Evolutionary conservation across 2,888 invertebrate species (phyloP).

Genomic region (Synanthedon vespiformis): DNA sequence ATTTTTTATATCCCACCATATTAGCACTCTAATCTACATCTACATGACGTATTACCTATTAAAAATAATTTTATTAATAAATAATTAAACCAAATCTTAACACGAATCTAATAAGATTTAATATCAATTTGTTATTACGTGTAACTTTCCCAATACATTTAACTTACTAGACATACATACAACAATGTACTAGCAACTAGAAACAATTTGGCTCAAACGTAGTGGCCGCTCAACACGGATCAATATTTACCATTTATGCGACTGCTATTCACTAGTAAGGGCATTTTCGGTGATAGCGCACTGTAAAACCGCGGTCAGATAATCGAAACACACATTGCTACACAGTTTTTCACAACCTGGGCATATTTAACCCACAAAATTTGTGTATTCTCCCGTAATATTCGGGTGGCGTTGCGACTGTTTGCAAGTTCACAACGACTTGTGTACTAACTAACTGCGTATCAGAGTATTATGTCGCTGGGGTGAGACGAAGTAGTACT

Average conservation of each 20-base stretch:
- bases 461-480: constrained; percentile 31
- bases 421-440: constrained; percentile 21
- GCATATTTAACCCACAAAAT: constrained; percentile 9
- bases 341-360: constrained; percentile 10
- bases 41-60: too few relatives aligned
- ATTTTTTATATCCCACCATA: too few relatives aligned
- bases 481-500: constrained; percentile 27
- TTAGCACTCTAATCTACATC: too few relatives aligned
- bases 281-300: constrained; percentile 35
- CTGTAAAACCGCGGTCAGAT: constrained; percentile 13
- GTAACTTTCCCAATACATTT: too few relatives aligned
- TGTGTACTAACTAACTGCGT: constrained; percentile 28
- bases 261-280: constrained; percentile 46
- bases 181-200: too few relatives aligned
- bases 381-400: constrained; percentile 17
- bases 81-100: too few relatives aligned
- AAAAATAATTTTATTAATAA: too few relatives aligned
- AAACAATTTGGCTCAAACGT: constrained; percentile 3
- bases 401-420: constrained; percentile 29
- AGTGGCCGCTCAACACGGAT: constrained; percentile 53
- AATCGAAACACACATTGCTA: background rate
- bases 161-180: too few relatives aligned
- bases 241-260: constrained; percentile 62
- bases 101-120: too few relatives aligned
- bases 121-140: too few relatives aligned